These are phyloP conservation scores for Macrophya alboannulata DNA, from an alignment of 2,888 invertebrate species.

Conservation along the genomic window DNA sequence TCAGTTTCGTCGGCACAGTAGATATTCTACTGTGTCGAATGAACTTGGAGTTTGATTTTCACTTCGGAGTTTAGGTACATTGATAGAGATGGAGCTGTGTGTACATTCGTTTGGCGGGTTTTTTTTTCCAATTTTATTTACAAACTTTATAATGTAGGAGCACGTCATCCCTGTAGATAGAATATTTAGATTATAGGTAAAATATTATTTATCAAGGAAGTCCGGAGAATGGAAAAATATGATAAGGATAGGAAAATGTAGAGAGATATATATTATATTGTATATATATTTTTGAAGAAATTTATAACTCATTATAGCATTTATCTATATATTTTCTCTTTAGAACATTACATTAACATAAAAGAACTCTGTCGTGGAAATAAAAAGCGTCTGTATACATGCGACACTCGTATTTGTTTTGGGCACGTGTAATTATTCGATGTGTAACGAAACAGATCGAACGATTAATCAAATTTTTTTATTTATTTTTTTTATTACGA, in stretches of 20 bases:
- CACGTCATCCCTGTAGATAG: neutral
- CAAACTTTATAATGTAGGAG: neutral
- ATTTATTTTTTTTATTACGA: conserved; percentile 21
- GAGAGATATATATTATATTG: neutral
- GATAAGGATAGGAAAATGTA: neutral
- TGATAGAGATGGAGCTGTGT: conserved; percentile 5
- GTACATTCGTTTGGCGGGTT: neutral
- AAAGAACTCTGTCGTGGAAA: conserved; percentile 53
- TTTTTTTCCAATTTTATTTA: neutral
- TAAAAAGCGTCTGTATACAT: conserved; percentile 47
- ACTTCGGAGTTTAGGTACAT: neutral
- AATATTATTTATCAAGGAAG: neutral
- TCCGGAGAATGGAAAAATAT: neutral
- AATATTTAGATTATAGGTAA: neutral
- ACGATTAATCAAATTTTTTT: conserved; percentile 25
- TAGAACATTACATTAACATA: conserved; percentile 56
- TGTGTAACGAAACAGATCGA: conserved; percentile 51
- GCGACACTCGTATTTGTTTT: conserved; percentile 41
- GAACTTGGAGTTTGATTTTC: neutral
- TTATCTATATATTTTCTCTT: conserved; percentile 56
- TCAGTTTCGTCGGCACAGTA: neutral
- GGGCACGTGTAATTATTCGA: conserved; percentile 47
- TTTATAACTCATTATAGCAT: conserved; percentile 46
- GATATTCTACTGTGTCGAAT: conserved; percentile 2
- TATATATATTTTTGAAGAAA: neutral